phyloP scores from a whole-genome alignment of 2,888 invertebrate genomes.

The Torymus auratus region DNA sequence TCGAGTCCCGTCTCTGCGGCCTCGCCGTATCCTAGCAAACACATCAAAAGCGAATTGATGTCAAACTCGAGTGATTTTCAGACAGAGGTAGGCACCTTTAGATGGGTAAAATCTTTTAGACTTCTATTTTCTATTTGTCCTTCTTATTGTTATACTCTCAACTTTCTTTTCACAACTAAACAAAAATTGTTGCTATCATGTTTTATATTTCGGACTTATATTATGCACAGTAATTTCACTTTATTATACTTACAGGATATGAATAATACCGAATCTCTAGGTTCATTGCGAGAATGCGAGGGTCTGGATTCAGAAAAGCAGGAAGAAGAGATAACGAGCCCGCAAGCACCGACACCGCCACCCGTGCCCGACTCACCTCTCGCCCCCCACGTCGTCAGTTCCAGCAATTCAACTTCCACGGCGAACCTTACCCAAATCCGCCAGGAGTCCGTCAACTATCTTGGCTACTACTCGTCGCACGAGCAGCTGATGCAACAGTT shows the following conservation, averaged over 20 bases:
- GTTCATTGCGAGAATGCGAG: conserved; percentile 42
- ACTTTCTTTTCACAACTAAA: background rate
- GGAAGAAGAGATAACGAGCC: conserved; percentile 49
- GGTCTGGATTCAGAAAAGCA: conserved; percentile 50
- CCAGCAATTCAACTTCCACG: conserved; percentile 61
- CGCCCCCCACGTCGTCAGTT: conserved; percentile 63
- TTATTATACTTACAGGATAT: background rate
- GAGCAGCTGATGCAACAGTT: conserved; percentile 83
- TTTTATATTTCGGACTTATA: background rate
- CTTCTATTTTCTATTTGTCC: background rate
- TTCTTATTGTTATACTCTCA: too few relatives aligned
- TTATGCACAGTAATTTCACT: too few relatives aligned
- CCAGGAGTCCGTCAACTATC: conserved; percentile 83
- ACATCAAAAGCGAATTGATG: conserved; percentile 59
- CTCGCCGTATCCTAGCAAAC: conserved; percentile 58
- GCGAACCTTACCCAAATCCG: conserved; percentile 75
- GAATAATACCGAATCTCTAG: conserved; percentile 5
- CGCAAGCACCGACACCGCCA: conserved; percentile 71
- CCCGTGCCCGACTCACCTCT: conserved; percentile 73
- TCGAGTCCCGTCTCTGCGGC: conserved; percentile 64
- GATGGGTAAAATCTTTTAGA: conserved; percentile 20
- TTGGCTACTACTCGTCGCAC: conserved; percentile 84
- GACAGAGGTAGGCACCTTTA: background rate
- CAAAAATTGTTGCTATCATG: background rate
- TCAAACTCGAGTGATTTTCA: conserved; percentile 43